Evolutionary conservation across 23 tunicate genomes (phyloP).

Genomic region (Trididemnum miniatum): DNA sequence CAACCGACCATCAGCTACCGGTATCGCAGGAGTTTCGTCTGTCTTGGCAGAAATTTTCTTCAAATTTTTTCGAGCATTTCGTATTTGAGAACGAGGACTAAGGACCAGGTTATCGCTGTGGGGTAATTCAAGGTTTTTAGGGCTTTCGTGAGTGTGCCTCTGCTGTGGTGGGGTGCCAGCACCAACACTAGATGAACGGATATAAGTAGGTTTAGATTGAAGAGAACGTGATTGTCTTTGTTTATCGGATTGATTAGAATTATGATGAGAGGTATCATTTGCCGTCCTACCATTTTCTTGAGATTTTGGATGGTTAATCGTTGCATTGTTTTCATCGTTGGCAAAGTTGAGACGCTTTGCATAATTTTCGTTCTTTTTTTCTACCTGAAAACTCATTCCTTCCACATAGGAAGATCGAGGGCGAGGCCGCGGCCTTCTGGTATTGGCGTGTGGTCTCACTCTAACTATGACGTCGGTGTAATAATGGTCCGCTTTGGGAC

Average conservation of each 20-base stretch:
- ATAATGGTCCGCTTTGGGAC: not conserved
- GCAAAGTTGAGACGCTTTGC: not conserved
- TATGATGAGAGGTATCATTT: not conserved
- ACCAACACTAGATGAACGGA: slow-evolving; percentile 86
- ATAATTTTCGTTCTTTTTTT: not conserved
- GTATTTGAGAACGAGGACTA: slow-evolving; percentile 80
- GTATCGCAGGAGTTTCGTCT: not conserved
- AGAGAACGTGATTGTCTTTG: slow-evolving; percentile 35
- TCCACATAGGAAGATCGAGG: not conserved
- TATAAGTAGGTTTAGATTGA: slow-evolving; percentile 34
- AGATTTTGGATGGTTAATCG: too few relatives aligned
- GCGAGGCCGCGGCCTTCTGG: not conserved
- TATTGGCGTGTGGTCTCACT: not conserved
- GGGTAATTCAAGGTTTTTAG: not conserved
- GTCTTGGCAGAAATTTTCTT: slow-evolving; percentile 48
- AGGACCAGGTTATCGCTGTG: not conserved
- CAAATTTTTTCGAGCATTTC: slow-evolving; percentile 76
- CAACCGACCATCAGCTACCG: not conserved
- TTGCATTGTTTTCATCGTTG: not conserved
- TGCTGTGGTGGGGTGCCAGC: slow-evolving; percentile 32
- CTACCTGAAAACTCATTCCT: not conserved
- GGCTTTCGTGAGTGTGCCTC: not conserved
- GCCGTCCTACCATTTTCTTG: not conserved
- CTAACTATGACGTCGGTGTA: not conserved
- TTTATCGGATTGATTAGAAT: not conserved